These are phyloP conservation scores for Hypotaenidia okinawae DNA, from an alignment of 2,797 vertebrate genomes.

Conservation along the genomic window DNA sequence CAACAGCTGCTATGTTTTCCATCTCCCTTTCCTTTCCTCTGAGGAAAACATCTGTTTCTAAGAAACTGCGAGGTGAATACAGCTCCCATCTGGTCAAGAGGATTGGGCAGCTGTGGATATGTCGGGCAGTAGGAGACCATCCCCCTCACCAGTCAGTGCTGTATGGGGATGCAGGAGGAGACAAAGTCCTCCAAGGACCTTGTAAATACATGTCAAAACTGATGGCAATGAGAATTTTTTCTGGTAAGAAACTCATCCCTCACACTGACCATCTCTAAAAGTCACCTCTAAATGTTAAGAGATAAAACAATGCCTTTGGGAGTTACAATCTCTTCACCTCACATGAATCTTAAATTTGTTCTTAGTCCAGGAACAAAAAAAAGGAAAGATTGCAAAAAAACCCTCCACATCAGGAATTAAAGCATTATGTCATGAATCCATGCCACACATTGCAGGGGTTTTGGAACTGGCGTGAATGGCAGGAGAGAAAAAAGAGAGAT, in stretches of 20 bases:
- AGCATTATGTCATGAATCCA: neutral
- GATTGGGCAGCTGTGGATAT: neutral
- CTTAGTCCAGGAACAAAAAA: conserved; percentile 10
- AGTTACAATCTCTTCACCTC: neutral
- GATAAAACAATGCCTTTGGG: neutral
- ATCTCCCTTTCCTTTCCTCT: neutral
- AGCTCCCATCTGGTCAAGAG: neutral
- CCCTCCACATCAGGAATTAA: neutral
- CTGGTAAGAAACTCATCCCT: neutral
- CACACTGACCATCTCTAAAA: neutral
- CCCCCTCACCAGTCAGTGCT: neutral
- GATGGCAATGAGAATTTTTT: neutral
- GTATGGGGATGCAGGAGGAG: neutral
- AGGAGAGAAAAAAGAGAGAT: neutral
- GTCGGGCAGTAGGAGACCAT: fast-evolving
- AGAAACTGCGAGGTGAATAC: neutral
- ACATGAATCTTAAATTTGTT: neutral
- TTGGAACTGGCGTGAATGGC: neutral
- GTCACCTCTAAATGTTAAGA: conserved; percentile 14
- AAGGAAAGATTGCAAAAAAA: neutral
- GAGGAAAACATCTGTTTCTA: conserved; percentile 41
- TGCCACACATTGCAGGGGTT: neutral
- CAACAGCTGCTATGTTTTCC: neutral
- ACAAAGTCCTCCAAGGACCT: neutral
- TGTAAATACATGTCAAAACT: neutral